Conservation (phyloP, 2,113 vertebrate genomes). For the Carassius gibelio region DNA sequence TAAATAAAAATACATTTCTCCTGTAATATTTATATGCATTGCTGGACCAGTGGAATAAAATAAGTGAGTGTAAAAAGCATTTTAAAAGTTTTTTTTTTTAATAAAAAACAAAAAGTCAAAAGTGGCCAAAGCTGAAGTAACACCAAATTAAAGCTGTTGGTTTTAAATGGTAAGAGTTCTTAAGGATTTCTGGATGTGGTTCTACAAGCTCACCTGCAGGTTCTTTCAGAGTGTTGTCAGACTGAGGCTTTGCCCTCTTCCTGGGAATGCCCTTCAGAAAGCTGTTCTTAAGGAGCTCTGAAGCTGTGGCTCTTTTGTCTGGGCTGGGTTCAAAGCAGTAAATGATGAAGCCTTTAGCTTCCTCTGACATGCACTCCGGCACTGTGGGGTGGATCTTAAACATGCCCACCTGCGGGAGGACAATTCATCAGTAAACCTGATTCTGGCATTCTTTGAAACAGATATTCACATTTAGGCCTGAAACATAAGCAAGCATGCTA, state of each 20-base stretch:
- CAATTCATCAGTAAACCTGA: not conserved
- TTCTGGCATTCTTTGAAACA: not conserved
- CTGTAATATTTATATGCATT: not conserved
- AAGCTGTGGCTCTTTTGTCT: conserved; percentile 76
- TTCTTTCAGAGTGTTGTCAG: conserved; percentile 51
- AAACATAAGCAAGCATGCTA: not conserved
- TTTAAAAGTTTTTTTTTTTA: no score
- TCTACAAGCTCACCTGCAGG: conserved; percentile 5
- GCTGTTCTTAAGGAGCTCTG: conserved; percentile 73
- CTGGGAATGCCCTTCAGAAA: conserved; percentile 74
- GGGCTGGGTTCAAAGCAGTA: conserved; percentile 84
- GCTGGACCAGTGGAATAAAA: not conserved
- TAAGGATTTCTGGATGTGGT: not conserved
- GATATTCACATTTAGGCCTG: not conserved
- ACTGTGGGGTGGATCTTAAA: conserved; percentile 90
- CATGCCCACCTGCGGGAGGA: conserved; percentile 85
- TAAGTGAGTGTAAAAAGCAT: not conserved
- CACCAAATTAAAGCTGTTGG: not conserved
- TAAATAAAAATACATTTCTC: no score
- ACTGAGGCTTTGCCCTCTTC: conserved; percentile 62
- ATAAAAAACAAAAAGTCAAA: not conserved
- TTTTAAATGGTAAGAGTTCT: not conserved
- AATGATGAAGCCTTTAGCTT: conserved; percentile 86
- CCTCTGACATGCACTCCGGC: conserved; percentile 82
- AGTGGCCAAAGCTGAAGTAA: not conserved